Evolutionary conservation across 2,797 vertebrate genomes (phyloP), one percentile per base, ranked within the genome.

Genomic region (Gallinago nigripennis): DNA sequence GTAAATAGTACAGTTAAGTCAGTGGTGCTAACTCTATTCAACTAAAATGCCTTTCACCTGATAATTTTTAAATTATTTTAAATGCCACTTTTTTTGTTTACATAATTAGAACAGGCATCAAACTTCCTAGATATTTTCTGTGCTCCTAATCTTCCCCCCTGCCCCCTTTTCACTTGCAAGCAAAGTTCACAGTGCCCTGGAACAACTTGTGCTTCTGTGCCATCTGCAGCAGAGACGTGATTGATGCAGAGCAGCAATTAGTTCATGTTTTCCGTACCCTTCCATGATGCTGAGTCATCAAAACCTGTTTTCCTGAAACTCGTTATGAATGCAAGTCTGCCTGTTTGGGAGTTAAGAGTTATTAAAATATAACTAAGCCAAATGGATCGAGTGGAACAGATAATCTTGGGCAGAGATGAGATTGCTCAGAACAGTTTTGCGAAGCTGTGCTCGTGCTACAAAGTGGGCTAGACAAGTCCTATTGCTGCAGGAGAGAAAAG

Each of bases 21-120:
- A 7, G 0, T 91, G 95, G 85, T 96, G 95, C 94, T 96, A 70
- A 76, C 39, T 78, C 21, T 35, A 8, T 79, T 81, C 60, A 89
- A 69, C 31, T 65, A 54, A 94, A 94, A 95, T 71, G 83, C 72
- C 75, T 93, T 79, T 82, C 27, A 87, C 25, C 25, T 54, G 41
- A 30, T 85, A 0, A 0, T n/a, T 76, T 87, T 78, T 2, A 16
- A 78, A 80, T n/a, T 66, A 16, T 78, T 78, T 78, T 71, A 78
- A 80, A 50, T 6, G 2, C 23, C 14, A 27, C 8, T 81, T 90
- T 66, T 79, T 17, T 83, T 45, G 5, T 71, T 81, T 54, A 57
- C 41, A 68, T 30, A 35, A 53, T n/a, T 43, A 37, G 56, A 79
- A 41, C 14, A 50, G 10, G 35, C 37, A 69, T 85, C 69, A 86